These are phyloP conservation scores for Catajapyx aquilonaris DNA, from an alignment of 1,140 invertebrate genomes.

Conservation along the genomic window DNA sequence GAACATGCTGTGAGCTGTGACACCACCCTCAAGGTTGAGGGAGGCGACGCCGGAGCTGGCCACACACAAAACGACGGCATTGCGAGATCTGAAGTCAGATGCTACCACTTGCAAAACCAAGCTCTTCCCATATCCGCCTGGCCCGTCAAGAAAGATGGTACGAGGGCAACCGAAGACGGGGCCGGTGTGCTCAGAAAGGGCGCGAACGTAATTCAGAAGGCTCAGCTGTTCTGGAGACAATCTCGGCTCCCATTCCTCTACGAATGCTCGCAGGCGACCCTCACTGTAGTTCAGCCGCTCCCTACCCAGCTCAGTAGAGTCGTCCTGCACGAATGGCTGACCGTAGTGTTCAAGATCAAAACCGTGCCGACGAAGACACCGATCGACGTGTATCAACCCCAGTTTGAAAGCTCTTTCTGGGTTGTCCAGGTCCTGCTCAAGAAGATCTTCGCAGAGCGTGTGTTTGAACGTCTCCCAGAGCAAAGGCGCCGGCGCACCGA, in stretches of 20 bases:
- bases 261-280: background rate
- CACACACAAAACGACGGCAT: conserved; percentile 9
- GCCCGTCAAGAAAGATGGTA: conserved; percentile 11
- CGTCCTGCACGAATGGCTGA: conserved; percentile 5
- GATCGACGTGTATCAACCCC: conserved; percentile 2
- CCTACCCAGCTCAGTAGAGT: conserved; percentile 5
- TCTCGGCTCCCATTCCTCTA: conserved; percentile 6
- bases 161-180: too few species aligned
- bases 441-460: background rate
- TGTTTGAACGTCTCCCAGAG: background rate
- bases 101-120: conserved; percentile 10
- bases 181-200: background rate
- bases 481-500: background rate
- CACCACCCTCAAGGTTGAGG: conserved; percentile 8
- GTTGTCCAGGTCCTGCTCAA: background rate
- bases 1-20: conserved; percentile 7
- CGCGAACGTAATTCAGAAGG: conserved; percentile 1
- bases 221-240: conserved; percentile 4
- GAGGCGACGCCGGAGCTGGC: conserved; percentile 13
- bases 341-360: conserved; percentile 2
- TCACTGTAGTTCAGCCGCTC: conserved; percentile 4
- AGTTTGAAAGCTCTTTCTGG: background rate
- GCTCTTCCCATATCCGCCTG: conserved; percentile 13
- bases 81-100: conserved; percentile 6
- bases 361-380: conserved; percentile 2